Base-by-base conservation (phyloP, 1,140 invertebrate genomes). In the Leptinotarsa texana region DNA sequence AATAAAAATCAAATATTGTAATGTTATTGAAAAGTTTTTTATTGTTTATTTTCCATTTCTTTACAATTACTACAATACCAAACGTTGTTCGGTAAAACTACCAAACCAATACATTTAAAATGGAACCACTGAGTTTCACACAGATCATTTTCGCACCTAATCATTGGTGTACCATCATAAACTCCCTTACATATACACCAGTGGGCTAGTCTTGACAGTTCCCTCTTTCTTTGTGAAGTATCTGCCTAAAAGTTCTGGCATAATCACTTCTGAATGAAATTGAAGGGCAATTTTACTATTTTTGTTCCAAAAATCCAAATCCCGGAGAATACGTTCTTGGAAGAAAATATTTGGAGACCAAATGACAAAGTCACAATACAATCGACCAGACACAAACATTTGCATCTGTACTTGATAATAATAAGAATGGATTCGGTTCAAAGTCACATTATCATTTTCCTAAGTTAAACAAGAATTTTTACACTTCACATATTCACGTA, bases 91-190 rank as follows among this genome's bases (percentile, higher is more conserved):
- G 13, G 63, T 13, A 18, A 17, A 24, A 3, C 63, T 63, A 24
- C n/a, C 13, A 63, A 18, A 13, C 33, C 67, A 3, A 73, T 62
- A 66, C 72, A 73, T 33, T 65, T 13, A 65, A 66, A 65, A 66
- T 73, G 72, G 72, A 73, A 73, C 72, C 72, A 73, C 47, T 73
- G 27, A 8, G 33, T 73, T n/a, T 21, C 63, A 63, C n/a, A 51
- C 13, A 21, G n/a, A 47, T 63, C 51, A 33, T 63, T 27, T 17
- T 63, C 51, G 0, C 71, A 72, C 18, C 27, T 24, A 15, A 72
- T 72, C 71, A 72, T 72, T 63, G 71, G 61, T 13, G 22, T 63
- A n/a, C 62, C 71, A 73, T 73, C 71, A 73, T 73, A 61, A 18
- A 73, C 62, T 13, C 63, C 61, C 13, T 65, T 66, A 73, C 72